Evolutionary conservation across 2,888 invertebrate genomes (phyloP), one percentile per base, ranked within the genome.

Genomic region (Troides aeacus): DNA sequence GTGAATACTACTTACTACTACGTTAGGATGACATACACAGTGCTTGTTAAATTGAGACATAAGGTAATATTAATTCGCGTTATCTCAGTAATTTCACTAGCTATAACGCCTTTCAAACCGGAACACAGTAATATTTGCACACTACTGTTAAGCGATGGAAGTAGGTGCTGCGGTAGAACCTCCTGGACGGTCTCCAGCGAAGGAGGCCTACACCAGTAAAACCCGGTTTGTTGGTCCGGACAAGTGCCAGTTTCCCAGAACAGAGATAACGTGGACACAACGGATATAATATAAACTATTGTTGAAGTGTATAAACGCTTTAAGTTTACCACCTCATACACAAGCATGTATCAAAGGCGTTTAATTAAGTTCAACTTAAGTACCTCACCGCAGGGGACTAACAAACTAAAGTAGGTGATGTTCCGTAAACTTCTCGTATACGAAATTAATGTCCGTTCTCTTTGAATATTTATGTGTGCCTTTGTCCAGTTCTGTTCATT

Each of bases 311-410:
- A 60, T 17, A 60, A 62, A 23, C 24, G 50, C 24, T 23, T 50
- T 24, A 46, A 18, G 62, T 62, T 62, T 24, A 62, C 23, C 21
- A 50, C 21, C 15, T 21, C 23, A 50, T 50, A 62, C 59, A 46
- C 24, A 65, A 23, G 59, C 24, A 30, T 46, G 30, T 50, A 12
- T 66, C 60, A 60, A 65, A 60, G 60, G 50, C 24, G 5, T 50
- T 66, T 65, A 66, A 65, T 56, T 64, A 65, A 58, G 64, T 64
- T 64, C 39, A 64, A 42, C 23, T 10, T 60, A 66, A 39, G 53
- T 62, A 62, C 36, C 50, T 53, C 23, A 50, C 60, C 65, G 50
- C 66, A 66, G 42, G 50, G 50, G 36, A 15, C 50, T n/a, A 50
- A 66, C 39, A 7, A 23, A 58, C 59, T 60, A 21, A 60, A 60